Evolutionary conservation across 2,113 vertebrate genomes (phyloP).

Genomic region (Todiramphus saurophagus): DNA sequence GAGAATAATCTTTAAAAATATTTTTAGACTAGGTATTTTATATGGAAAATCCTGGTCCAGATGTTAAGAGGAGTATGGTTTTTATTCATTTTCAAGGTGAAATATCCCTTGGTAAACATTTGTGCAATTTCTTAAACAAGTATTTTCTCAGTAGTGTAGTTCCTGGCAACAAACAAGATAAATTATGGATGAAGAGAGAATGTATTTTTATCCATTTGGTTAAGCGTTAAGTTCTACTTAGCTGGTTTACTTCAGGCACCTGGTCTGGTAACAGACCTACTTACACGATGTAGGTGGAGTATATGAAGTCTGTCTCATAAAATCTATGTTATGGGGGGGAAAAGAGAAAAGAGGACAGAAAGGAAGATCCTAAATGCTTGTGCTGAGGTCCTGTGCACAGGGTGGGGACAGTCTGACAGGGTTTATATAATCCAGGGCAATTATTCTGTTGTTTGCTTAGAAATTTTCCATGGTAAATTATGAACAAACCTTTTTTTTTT

Average conservation of each 20-base stretch:
- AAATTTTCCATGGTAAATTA: background rate
- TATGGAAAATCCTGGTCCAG: background rate
- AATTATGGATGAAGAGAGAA: background rate
- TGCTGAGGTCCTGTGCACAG: background rate
- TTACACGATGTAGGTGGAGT: background rate
- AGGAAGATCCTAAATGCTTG: background rate
- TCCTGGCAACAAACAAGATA: background rate
- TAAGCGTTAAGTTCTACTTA: background rate
- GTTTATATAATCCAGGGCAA: background rate
- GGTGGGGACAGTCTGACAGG: background rate
- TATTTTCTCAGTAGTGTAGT: background rate
- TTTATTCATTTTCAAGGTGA: background rate
- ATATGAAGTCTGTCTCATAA: background rate
- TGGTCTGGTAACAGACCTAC: accelerated
- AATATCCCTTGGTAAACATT: background rate
- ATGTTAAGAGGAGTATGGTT: background rate
- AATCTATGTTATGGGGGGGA: background rate
- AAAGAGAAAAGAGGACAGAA: background rate
- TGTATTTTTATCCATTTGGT: background rate
- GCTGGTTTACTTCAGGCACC: background rate
- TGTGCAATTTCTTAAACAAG: background rate
- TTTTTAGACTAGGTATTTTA: background rate
- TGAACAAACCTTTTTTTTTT: background rate
- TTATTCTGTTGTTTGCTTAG: background rate
- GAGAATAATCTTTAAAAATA: background rate